A percentile compares a stretch with the other conserved stretches of the same genome.
Evolutionary conservation across 2,797 vertebrate genomes (phyloP).

Genomic region (Tokudaia tokunoshimensis): DNA sequence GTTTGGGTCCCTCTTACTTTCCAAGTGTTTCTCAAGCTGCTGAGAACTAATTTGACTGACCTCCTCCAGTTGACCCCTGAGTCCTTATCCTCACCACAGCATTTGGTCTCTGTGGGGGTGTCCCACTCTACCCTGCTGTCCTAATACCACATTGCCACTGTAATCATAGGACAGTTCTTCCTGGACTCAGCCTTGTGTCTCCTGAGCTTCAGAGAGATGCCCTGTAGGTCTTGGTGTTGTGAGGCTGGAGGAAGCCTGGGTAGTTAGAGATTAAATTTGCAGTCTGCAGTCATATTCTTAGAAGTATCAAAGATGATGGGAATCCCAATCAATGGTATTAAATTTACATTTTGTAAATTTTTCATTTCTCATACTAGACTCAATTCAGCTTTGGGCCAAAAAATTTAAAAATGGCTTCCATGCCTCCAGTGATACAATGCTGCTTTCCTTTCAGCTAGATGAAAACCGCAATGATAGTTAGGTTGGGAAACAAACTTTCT

Average conservation of each 20-base stretch:
- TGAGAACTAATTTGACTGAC: not conserved
- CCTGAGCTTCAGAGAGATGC: not conserved
- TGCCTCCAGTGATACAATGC: not conserved
- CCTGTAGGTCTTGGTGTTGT: not conserved
- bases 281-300: not conserved
- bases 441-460: not conserved
- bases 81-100: not conserved
- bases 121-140: not conserved
- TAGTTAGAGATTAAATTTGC: not conserved
- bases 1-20: not conserved
- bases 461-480: not conserved
- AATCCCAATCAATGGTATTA: not conserved
- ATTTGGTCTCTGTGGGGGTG: not conserved
- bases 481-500: constrained; percentile 48
- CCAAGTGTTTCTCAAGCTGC: not conserved
- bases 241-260: not conserved
- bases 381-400: constrained; percentile 17
- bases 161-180: not conserved
- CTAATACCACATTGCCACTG: not conserved
- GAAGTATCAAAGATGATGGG: not conserved
- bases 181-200: not conserved
- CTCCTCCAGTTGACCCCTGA: not conserved
- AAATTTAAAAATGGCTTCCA: not conserved
- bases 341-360: not conserved
- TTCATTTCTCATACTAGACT: not conserved